Percentiles rank a stretch among this genome's conserved stretches.
Conservation (phyloP, 1,140 invertebrate species). For the Lepidurus apus region DNA sequence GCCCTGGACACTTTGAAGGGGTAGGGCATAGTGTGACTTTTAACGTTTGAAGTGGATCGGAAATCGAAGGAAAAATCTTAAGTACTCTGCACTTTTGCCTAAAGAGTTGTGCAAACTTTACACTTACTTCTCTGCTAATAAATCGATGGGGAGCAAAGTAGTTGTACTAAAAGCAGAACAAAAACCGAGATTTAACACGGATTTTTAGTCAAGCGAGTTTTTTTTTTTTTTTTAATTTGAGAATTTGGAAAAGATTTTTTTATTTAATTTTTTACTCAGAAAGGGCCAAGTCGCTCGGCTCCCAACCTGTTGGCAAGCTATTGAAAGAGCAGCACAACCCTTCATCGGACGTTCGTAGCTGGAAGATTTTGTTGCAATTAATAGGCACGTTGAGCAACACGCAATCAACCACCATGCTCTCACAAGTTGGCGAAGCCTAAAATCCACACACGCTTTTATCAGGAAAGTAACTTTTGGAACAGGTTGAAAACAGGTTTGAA, state of each 20-base stretch:
- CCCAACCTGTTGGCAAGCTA: constrained; percentile 15
- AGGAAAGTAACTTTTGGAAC: no score
- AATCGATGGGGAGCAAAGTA: constrained; percentile 39
- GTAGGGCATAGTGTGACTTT: not conserved
- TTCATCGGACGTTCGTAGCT: constrained; percentile 45
- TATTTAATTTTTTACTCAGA: constrained; percentile 23
- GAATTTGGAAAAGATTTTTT: no score
- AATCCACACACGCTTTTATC: no score
- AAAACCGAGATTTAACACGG: constrained; percentile 38
- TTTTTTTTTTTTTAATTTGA: no score
- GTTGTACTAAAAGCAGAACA: constrained; percentile 37
- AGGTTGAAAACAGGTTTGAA: not conserved
- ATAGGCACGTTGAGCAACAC: constrained; percentile 57
- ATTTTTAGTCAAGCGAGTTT: not conserved
- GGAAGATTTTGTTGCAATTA: constrained; percentile 55
- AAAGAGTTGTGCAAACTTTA: not conserved
- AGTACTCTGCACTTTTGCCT: no score
- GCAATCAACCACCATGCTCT: constrained; percentile 45
- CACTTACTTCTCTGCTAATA: constrained; percentile 28
- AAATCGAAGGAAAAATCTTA: no score
- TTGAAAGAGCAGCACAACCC: constrained; percentile 35
- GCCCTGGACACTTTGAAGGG: constrained; percentile 24
- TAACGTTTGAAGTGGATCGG: no score
- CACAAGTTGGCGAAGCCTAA: constrained; percentile 25
- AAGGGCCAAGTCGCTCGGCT: not conserved